A percentile compares a stretch with the other conserved stretches of the same genome.
phyloP scores from a whole-genome alignment of 2,113 vertebrate species.

The Tichodroma muraria region DNA sequence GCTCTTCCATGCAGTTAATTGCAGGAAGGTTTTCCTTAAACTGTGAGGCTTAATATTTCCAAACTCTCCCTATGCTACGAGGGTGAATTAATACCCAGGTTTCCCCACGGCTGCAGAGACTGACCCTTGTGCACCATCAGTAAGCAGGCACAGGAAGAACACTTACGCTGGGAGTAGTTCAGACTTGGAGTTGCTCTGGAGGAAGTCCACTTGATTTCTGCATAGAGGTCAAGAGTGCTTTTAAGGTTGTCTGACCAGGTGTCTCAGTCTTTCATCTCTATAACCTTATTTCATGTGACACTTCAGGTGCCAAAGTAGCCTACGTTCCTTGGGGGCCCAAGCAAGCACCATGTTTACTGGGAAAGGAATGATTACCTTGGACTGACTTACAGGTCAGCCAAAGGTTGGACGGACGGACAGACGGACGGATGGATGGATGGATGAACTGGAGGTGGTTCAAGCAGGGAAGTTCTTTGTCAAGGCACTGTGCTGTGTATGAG shows the following conservation, averaged over 20 bases:
- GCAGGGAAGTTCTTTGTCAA: background rate
- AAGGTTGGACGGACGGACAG: background rate
- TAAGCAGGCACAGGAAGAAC: background rate
- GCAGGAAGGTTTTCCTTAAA: background rate
- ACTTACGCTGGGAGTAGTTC: background rate
- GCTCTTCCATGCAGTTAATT: slow-evolving; percentile 16
- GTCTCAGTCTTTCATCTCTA: background rate
- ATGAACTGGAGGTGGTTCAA: background rate
- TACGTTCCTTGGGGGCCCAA: background rate
- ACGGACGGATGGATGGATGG: background rate
- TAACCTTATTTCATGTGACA: background rate
- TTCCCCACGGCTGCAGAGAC: background rate
- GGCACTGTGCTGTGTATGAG: background rate
- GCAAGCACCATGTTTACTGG: background rate
- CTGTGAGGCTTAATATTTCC: slow-evolving; percentile 12
- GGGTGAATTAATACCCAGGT: slow-evolving; percentile 52
- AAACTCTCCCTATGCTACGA: slow-evolving; percentile 16
- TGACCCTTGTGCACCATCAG: slow-evolving; percentile 30
- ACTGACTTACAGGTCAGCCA: background rate
- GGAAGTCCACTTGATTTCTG: slow-evolving; percentile 8
- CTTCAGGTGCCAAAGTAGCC: background rate
- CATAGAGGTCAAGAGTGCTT: background rate
- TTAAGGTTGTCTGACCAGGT: background rate
- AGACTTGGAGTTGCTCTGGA: slow-evolving; percentile 23
- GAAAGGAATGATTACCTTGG: slow-evolving; percentile 5